These are phyloP conservation scores for Psylliodes chrysocephalus DNA, from an alignment of 2,888 invertebrate genomes.

Conservation along the genomic window DNA sequence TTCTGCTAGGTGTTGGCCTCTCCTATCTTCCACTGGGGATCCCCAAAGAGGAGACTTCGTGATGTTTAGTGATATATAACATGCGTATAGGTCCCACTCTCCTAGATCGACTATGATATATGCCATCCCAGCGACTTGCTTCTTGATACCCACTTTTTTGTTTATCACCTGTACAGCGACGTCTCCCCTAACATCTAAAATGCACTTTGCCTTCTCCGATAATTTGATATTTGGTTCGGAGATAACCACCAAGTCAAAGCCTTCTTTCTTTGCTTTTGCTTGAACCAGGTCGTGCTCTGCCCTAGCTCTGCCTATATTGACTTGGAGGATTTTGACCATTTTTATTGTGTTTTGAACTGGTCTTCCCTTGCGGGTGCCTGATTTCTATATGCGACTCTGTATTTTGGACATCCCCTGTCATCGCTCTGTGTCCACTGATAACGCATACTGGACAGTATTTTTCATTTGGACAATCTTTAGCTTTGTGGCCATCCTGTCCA, in stretches of 20 bases:
- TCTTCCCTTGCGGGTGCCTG: too few species aligned
- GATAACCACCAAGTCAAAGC: background rate
- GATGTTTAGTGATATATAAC: background rate
- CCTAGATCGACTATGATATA: background rate
- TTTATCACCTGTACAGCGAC: background rate
- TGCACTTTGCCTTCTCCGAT: background rate
- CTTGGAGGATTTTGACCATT: background rate
- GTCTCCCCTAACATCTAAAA: conserved; percentile 1
- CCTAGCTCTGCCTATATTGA: background rate
- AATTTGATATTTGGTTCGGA: conserved; percentile 9
- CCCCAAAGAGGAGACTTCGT: conserved; percentile 11
- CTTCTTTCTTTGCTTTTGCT: background rate
- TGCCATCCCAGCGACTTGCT: background rate
- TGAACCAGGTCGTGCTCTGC: background rate
- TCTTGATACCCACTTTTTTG: background rate
- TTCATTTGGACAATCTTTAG: too few species aligned
- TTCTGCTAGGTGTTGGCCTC: background rate
- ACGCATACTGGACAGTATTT: too few species aligned
- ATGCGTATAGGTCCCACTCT: background rate
- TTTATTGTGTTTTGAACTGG: too few species aligned
- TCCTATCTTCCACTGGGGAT: background rate
- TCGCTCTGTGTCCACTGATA: too few species aligned
- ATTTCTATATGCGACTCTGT: too few species aligned
- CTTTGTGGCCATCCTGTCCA: too few species aligned
- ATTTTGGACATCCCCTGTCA: too few species aligned